Evolutionary conservation across 2,797 vertebrate species (phyloP).

Genomic region (Limnodromus scolopaceus): DNA sequence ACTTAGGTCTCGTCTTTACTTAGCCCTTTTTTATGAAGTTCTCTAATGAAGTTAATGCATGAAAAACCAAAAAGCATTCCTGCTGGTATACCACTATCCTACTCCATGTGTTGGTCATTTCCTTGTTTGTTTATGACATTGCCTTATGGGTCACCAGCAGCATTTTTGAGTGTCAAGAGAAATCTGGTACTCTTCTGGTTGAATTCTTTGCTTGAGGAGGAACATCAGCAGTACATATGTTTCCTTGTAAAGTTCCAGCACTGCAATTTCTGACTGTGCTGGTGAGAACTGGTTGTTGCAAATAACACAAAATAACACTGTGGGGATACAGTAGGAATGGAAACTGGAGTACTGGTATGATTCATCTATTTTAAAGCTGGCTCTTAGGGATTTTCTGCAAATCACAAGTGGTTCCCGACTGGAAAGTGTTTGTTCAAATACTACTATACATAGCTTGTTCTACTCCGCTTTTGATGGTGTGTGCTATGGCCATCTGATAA

Average conservation of each 20-base stretch:
- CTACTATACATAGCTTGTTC: not conserved
- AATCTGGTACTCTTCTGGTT: not conserved
- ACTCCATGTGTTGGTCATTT: not conserved
- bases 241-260: not conserved
- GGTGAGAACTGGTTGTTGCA: not conserved
- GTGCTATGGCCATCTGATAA: not conserved
- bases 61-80: not conserved
- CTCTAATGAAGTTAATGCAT: not conserved
- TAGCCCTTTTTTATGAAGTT: not conserved
- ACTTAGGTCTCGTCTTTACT: not conserved
- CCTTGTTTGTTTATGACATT: not conserved
- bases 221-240: not conserved
- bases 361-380: not conserved
- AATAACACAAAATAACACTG: not conserved
- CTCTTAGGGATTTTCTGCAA: not conserved
- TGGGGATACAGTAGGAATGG: not conserved
- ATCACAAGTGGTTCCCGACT: not conserved
- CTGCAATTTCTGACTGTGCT: not conserved
- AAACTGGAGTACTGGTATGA: not conserved
- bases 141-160: not conserved
- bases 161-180: not conserved
- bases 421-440: not conserved
- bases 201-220: not conserved
- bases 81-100: not conserved
- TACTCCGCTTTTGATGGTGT: not conserved